Evolutionary conservation across 2,888 invertebrate species (phyloP).

Genomic region (Drosophila falleni): DNA sequence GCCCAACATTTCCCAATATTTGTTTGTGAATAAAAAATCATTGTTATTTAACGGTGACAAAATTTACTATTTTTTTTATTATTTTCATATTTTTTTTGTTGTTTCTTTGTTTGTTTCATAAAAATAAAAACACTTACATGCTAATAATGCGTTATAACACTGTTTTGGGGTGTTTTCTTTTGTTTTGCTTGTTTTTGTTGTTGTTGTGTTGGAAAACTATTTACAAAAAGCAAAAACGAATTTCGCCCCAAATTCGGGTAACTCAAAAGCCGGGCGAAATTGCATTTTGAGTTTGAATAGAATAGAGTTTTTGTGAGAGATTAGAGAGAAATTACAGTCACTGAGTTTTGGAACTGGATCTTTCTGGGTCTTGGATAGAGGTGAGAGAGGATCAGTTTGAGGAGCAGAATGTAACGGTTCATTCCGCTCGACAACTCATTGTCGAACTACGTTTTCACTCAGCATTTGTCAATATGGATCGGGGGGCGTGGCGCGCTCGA

Average conservation of each 20-base stretch:
- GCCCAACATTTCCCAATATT: neutral
- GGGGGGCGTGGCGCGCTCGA: conserved; percentile 48
- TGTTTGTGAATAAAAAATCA: neutral
- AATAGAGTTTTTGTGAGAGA: conserved; percentile 32
- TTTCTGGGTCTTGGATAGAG: conserved; percentile 25
- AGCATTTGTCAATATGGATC: conserved; percentile 23
- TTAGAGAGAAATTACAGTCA: conserved; percentile 62
- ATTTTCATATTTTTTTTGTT: conserved; percentile 85
- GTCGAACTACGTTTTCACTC: conserved; percentile 60
- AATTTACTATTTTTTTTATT: conserved; percentile 85
- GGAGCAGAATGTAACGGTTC: conserved; percentile 22
- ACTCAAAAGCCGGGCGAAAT: conserved; percentile 42
- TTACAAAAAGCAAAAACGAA: conserved; percentile 75
- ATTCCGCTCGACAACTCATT: conserved; percentile 49
- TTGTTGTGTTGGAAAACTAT: conserved; percentile 72
- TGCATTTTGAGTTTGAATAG: conserved; percentile 47
- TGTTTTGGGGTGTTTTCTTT: conserved; percentile 42
- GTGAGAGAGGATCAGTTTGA: conserved; percentile 22
- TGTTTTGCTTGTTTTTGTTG: conserved; percentile 41
- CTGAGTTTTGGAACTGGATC: conserved; percentile 47
- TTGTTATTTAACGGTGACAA: conserved; percentile 85
- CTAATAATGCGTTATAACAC: conserved; percentile 84
- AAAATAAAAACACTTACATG: conserved; percentile 83
- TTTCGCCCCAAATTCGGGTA: conserved; percentile 51
- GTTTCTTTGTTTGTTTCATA: conserved; percentile 85